Evolutionary conservation across 2,113 vertebrate genomes (phyloP).

Genomic region (Mesitornis unicolor): DNA sequence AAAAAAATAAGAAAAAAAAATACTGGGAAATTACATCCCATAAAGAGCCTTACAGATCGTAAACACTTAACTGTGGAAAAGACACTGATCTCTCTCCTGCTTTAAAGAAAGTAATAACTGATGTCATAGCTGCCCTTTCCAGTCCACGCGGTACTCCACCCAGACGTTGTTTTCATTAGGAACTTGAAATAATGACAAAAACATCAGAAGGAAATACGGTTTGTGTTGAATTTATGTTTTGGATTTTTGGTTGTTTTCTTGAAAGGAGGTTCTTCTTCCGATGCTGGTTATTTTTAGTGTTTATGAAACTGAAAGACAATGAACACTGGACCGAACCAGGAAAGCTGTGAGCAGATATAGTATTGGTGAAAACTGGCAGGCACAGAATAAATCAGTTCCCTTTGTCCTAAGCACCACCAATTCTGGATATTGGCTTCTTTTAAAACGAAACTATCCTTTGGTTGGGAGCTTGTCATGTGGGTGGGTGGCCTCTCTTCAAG

Average conservation of each 20-base stretch:
- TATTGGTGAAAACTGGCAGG: neutral
- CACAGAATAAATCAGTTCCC: neutral
- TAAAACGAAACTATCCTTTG: neutral
- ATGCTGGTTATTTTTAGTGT: conserved; percentile 22
- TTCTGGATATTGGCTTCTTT: neutral
- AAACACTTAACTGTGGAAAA: neutral
- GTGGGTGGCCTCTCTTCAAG: neutral
- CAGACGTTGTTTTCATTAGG: conserved; percentile 44
- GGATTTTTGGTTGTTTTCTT: conserved; percentile 35
- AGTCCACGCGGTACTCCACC: conserved; percentile 18
- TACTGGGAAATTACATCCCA: neutral
- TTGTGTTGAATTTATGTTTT: conserved; percentile 1
- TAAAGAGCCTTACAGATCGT: neutral
- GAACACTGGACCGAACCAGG: neutral
- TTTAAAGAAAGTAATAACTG: neutral
- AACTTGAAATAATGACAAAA: conserved; percentile 42
- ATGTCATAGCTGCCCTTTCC: conserved; percentile 52
- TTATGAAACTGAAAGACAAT: neutral
- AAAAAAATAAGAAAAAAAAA: neutral
- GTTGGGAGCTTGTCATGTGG: neutral
- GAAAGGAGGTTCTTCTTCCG: conserved; percentile 27
- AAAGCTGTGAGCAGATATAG: neutral
- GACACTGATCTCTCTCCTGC: neutral
- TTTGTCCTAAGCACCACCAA: neutral
- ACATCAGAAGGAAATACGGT: conserved; percentile 45